These are phyloP conservation scores for Carettochelys insculpta DNA, from an alignment of 2,113 vertebrate genomes.

Conservation along the genomic window DNA sequence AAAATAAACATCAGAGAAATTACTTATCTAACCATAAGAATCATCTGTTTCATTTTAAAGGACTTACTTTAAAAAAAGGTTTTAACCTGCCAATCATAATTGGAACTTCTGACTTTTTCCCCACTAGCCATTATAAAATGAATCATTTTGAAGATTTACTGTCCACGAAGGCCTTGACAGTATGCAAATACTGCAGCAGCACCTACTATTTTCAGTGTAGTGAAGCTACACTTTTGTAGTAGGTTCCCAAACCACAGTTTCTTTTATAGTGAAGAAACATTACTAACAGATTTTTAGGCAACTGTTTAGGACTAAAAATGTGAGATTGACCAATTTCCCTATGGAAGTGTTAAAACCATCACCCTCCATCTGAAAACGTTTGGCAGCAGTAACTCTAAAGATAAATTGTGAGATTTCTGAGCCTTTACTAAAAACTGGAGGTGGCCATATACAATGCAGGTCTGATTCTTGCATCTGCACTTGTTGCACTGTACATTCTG, in stretches of 20 bases:
- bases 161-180: neutral
- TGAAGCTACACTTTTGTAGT: neutral
- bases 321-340: neutral
- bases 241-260: neutral
- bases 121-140: neutral
- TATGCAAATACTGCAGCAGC: neutral
- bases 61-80: constrained; percentile 25
- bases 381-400: neutral
- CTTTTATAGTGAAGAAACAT: neutral
- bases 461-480: neutral
- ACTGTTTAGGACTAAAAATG: neutral
- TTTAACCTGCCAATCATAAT: neutral
- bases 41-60: constrained; percentile 16
- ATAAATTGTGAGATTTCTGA: neutral
- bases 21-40: neutral
- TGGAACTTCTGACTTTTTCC: constrained; percentile 28
- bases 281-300: neutral
- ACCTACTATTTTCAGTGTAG: neutral
- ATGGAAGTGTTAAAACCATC: neutral
- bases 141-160: constrained; percentile 53
- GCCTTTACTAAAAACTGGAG: neutral
- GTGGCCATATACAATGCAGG: rapidly evolving
- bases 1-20: neutral
- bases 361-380: neutral
- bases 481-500: neutral